Percentiles rank a stretch among this genome's conserved stretches.
These are phyloP conservation scores for Megalops cyprinoides DNA, from an alignment of 2,797 vertebrate species.

Conservation along the genomic window DNA sequence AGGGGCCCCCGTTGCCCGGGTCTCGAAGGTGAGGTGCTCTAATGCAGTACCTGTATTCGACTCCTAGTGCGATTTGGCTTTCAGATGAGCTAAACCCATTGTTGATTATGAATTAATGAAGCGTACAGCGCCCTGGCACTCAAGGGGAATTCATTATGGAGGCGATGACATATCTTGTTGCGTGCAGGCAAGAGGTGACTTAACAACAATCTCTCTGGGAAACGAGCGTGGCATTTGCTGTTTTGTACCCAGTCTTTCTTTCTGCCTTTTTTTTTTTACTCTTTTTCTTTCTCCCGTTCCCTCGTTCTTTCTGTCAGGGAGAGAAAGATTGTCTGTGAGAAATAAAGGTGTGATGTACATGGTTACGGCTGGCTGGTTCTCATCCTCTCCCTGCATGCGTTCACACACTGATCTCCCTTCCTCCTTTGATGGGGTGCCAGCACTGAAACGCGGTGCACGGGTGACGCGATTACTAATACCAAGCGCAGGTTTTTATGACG, in stretches of 20 bases:
- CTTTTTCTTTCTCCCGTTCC: conserved; percentile 16
- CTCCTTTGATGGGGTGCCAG: not conserved
- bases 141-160: conserved; percentile 24
- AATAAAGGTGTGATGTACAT: not conserved
- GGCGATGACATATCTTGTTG: conserved; percentile 17
- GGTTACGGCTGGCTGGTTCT: not conserved
- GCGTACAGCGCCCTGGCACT: not conserved
- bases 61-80: not conserved
- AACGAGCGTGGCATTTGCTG: not conserved
- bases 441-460: conserved; percentile 13
- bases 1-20: not conserved
- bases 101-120: conserved; percentile 37
- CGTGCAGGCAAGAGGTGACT: conserved; percentile 26
- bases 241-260: not conserved
- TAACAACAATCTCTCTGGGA: conserved; percentile 6
- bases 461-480: conserved; percentile 2
- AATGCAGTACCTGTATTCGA: not conserved
- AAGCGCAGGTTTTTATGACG: conserved; percentile 1
- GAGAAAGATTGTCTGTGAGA: not conserved
- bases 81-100: conserved; percentile 3
- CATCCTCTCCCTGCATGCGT: not conserved
- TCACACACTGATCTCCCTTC: too few species aligned
- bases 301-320: conserved; percentile 1
- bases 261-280: not conserved
- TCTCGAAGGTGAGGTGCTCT: not conserved